Conservation (phyloP, 1,140 invertebrate genomes). For the Macrobrachium nipponense region DNA sequence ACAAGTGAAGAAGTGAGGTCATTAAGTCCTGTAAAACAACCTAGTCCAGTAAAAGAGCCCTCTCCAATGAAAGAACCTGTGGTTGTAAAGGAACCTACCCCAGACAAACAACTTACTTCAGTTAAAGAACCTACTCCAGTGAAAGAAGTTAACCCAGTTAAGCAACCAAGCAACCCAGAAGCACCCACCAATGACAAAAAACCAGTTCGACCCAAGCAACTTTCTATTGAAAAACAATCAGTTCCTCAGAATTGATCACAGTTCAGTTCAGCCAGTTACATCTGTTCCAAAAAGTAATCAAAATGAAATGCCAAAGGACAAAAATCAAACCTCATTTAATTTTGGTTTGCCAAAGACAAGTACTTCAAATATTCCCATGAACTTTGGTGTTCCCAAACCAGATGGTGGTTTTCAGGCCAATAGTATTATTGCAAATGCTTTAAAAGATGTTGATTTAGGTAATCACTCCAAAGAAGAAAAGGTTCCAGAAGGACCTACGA, state of each 20-base stretch:
- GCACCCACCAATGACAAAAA: background rate
- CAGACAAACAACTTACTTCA: background rate
- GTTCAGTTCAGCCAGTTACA: background rate
- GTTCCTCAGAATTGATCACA: background rate
- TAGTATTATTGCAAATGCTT: background rate
- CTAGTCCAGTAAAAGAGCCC: conserved; percentile 29
- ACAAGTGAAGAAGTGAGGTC: no score
- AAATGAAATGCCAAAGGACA: conserved; percentile 22
- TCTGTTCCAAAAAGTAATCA: background rate
- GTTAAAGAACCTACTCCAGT: conserved; percentile 24
- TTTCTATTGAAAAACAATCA: background rate
- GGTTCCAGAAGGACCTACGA: conserved; percentile 29
- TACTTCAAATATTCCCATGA: background rate
- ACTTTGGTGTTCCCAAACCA: conserved; percentile 16
- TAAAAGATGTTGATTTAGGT: background rate
- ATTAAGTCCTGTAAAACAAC: conserved; percentile 15
- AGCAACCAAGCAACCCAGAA: background rate
- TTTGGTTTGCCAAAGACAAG: conserved; percentile 36
- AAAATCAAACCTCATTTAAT: conserved; percentile 16
- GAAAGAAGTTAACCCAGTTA: background rate
- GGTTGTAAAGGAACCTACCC: background rate
- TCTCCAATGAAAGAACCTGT: conserved; percentile 2
- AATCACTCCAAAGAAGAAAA: background rate
- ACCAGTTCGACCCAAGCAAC: background rate
- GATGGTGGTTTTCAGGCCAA: background rate